These are phyloP conservation scores for Turdus rufiventris DNA, from an alignment of 2,113 vertebrate species.

Conservation along the genomic window DNA sequence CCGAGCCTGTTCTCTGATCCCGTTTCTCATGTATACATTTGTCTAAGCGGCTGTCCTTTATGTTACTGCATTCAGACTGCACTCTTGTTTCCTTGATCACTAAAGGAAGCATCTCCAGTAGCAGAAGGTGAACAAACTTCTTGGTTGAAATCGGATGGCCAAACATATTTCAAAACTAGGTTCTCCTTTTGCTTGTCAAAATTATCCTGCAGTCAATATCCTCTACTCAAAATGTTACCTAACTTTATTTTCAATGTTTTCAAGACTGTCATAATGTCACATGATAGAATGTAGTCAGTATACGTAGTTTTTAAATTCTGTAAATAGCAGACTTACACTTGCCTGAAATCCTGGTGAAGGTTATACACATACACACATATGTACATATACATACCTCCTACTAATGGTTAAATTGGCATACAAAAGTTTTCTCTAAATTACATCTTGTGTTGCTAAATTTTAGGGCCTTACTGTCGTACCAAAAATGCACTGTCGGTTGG, in stretches of 20 bases:
- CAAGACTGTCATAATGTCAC: too few relatives aligned
- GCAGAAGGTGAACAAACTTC: background rate
- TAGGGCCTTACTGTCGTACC: background rate
- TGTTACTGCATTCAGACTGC: background rate
- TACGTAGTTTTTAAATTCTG: background rate
- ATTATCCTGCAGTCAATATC: background rate
- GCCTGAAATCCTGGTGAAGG: background rate
- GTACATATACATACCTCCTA: background rate
- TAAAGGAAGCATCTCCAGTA: background rate
- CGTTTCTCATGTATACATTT: slow-evolving; percentile 29
- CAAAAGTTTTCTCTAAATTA: background rate
- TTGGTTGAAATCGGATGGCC: background rate
- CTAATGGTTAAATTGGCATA: background rate
- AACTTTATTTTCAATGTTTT: background rate
- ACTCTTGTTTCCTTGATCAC: background rate
- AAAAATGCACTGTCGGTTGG: background rate
- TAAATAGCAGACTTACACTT: background rate
- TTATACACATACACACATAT: too few relatives aligned
- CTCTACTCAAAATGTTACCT: background rate
- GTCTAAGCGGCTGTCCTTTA: background rate
- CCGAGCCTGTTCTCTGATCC: background rate
- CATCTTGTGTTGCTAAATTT: background rate
- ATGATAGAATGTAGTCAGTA: background rate
- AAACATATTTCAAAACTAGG: background rate
- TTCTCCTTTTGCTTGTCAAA: background rate